These are phyloP conservation scores for Carpatolechia fugitivella DNA, from an alignment of 2,888 invertebrate species.

Conservation along the genomic window DNA sequence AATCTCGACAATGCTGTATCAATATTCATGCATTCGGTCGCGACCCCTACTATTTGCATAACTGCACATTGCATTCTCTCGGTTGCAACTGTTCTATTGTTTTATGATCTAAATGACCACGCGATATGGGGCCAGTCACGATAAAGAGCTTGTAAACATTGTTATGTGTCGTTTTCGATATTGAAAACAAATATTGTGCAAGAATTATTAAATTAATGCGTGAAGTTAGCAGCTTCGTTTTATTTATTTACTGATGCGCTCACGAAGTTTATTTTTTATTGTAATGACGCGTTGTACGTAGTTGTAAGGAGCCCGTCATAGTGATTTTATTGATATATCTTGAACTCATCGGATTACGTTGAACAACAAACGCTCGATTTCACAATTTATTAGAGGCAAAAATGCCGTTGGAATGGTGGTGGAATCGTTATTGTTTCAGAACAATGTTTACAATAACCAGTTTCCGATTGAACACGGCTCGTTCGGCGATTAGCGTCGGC, in stretches of 20 bases:
- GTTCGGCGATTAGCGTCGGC: conserved; percentile 17
- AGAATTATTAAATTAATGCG: not conserved
- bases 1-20: conserved; percentile 75
- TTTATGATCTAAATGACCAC: conserved; percentile 78
- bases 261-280: no score
- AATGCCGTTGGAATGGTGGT: conserved; percentile 9
- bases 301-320: conserved; percentile 2
- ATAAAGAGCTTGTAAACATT: conserved; percentile 62
- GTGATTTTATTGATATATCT: conserved; percentile 4
- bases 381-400: conserved; percentile 11
- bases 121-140: conserved; percentile 71
- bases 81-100: conserved; percentile 76
- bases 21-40: conserved; percentile 77
- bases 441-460: conserved; percentile 21
- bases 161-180: conserved; percentile 43
- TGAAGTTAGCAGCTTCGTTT: not conserved
- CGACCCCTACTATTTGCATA: conserved; percentile 76
- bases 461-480: conserved; percentile 18
- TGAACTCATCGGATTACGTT: conserved; percentile 9
- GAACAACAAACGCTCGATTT: conserved; percentile 11
- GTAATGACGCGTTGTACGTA: no score
- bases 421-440: conserved; percentile 17
- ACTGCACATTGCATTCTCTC: conserved; percentile 72
- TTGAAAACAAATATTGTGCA: conserved; percentile 35
- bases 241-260: not conserved